Conservation (phyloP, 2,797 vertebrate genomes). For the Rhinella marina region DNA sequence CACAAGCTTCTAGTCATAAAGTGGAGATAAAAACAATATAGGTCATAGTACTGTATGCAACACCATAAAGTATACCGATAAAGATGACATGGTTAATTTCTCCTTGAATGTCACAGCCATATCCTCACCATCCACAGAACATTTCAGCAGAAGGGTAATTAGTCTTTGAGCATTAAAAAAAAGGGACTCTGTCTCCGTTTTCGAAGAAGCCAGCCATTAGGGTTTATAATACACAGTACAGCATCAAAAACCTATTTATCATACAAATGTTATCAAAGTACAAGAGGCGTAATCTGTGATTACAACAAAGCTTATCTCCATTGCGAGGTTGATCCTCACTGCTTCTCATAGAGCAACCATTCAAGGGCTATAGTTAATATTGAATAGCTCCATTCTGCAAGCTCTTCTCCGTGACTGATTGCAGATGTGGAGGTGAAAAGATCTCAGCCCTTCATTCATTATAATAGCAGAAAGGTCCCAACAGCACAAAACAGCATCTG, state of each 20-base stretch:
- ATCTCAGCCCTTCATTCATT: slow-evolving; percentile 59
- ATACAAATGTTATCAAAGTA: slow-evolving; percentile 63
- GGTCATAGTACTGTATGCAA: too few relatives aligned
- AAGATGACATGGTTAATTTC: slow-evolving; percentile 27
- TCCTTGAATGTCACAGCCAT: slow-evolving; percentile 16
- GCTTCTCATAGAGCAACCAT: slow-evolving; percentile 49
- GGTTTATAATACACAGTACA: slow-evolving; percentile 50
- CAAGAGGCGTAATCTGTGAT: slow-evolving; percentile 61
- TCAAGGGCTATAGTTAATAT: slow-evolving; percentile 50
- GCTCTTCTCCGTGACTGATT: slow-evolving; percentile 48
- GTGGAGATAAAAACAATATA: not conserved
- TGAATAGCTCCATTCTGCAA: slow-evolving; percentile 54
- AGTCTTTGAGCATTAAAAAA: slow-evolving; percentile 47
- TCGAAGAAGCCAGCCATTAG: slow-evolving; percentile 46
- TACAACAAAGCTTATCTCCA: slow-evolving; percentile 60
- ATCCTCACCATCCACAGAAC: slow-evolving; percentile 28
- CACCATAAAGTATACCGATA: not conserved
- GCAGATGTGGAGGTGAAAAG: slow-evolving; percentile 62
- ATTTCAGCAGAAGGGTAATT: slow-evolving; percentile 50
- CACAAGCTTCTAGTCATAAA: too few relatives aligned
- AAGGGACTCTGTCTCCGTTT: slow-evolving; percentile 21
- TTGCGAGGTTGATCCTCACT: slow-evolving; percentile 46
- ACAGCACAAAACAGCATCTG: slow-evolving; percentile 60
- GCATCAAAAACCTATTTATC: slow-evolving; percentile 57
- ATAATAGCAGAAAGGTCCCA: slow-evolving; percentile 54